A percentile compares a stretch with the other conserved stretches of the same genome.
Conservation (phyloP, 1,140 invertebrate species). For the Drosophila mojavensis region DNA sequence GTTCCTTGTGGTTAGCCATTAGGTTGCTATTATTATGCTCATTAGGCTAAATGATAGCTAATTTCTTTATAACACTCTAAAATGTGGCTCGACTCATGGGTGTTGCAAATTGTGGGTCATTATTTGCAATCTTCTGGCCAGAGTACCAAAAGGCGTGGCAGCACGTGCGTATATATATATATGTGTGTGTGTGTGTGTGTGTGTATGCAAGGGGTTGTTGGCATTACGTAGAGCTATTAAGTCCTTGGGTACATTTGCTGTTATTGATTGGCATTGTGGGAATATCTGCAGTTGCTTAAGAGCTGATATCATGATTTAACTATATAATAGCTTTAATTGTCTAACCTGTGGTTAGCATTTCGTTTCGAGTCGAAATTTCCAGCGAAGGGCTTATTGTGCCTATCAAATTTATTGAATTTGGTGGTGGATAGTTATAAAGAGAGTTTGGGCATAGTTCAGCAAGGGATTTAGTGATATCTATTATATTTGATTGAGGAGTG, state of each 20-base stretch:
- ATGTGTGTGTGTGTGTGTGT: not conserved
- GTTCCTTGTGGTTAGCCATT: conserved; percentile 47
- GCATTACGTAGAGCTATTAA: conserved; percentile 15
- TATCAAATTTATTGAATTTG: not conserved
- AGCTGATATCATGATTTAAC: conserved; percentile 10
- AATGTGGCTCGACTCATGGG: conserved; percentile 46
- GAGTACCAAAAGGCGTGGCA: conserved; percentile 3
- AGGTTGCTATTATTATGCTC: conserved; percentile 77
- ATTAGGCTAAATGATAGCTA: conserved; percentile 77
- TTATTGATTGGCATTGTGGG: conserved; percentile 31
- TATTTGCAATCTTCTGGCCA: conserved; percentile 33
- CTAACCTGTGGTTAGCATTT: not conserved
- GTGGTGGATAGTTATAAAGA: not conserved
- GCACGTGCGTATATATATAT: not conserved
- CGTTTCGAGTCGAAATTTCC: not conserved
- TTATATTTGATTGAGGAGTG: no score
- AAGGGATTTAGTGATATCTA: no score
- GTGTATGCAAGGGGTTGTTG: not conserved
- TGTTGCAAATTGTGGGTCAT: conserved; percentile 73
- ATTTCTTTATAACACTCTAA: conserved; percentile 80
- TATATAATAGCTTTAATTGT: conserved; percentile 24
- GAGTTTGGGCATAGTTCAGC: no score
- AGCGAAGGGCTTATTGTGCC: not conserved
- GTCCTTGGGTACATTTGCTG: conserved; percentile 11
- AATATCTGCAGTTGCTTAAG: conserved; percentile 30